These are phyloP conservation scores for Hyposmocoma kahamanoa DNA, from an alignment of 1,140 invertebrate species.

Conservation along the genomic window DNA sequence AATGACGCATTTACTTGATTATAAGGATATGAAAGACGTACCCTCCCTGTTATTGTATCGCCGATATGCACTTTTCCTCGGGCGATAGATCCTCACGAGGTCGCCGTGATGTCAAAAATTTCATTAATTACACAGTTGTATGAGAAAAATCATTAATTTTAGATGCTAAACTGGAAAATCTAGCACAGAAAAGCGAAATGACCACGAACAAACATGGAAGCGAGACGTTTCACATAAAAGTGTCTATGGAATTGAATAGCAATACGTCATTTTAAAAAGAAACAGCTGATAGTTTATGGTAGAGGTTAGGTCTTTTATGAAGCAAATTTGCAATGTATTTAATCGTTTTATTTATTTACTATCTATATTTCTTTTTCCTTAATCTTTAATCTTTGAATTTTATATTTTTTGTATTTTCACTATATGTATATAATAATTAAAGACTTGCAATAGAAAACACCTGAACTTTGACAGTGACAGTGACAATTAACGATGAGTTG, in stretches of 20 bases:
- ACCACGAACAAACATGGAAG: constrained; percentile 73
- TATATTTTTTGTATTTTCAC: no score
- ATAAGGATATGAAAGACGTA: constrained; percentile 66
- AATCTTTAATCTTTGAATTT: no score
- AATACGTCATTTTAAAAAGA: constrained; percentile 32
- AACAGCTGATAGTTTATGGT: constrained; percentile 16
- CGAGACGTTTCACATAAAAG: constrained; percentile 54
- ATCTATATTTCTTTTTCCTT: no score
- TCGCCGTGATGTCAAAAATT: constrained; percentile 62
- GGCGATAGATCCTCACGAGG: constrained; percentile 65
- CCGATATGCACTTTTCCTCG: constrained; percentile 52
- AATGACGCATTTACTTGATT: constrained; percentile 71
- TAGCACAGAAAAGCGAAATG: constrained; percentile 67
- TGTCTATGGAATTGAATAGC: constrained; percentile 47
- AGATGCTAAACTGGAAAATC: constrained; percentile 61
- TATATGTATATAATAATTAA: no score
- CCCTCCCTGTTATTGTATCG: constrained; percentile 69
- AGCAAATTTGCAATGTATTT: no score
- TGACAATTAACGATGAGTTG: no score
- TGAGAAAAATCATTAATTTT: constrained; percentile 57
- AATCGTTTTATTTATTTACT: no score
- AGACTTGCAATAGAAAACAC: no score
- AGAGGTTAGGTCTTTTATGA: no score
- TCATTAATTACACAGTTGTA: constrained; percentile 67
- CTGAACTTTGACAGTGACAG: no score